Conservation (phyloP, 2,113 vertebrate species). For the Martes martes region DNA sequence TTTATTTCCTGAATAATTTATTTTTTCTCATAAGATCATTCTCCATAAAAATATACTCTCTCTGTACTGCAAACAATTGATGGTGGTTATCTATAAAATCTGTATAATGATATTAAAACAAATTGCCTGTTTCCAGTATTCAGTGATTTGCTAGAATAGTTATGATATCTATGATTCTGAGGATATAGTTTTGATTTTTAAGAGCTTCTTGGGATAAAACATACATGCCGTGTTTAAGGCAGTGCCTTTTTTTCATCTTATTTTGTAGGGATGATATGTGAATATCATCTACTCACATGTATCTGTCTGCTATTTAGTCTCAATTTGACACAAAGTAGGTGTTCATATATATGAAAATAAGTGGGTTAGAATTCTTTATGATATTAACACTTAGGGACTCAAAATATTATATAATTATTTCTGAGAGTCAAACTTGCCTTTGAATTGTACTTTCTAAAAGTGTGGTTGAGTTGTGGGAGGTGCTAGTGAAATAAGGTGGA, state of each 20-base stretch:
- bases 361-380: neutral
- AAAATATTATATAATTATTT: slow-evolving; percentile 18
- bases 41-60: slow-evolving; percentile 47
- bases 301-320: neutral
- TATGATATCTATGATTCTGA: neutral
- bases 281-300: neutral
- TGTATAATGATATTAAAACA: slow-evolving; percentile 30
- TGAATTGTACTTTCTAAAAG: slow-evolving; percentile 45
- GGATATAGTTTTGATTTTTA: neutral
- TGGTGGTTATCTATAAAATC: slow-evolving; percentile 10
- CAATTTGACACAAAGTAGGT: neutral
- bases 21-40: slow-evolving; percentile 28
- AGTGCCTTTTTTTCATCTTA: neutral
- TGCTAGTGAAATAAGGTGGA: neutral
- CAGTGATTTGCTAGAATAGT: neutral
- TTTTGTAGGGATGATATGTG: neutral
- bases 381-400: neutral
- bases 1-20: slow-evolving; percentile 56
- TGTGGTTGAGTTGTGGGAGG: neutral
- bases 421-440: neutral
- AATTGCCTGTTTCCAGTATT: slow-evolving; percentile 18
- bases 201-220: neutral
- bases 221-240: neutral
- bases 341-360: neutral
- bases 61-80: neutral